These are phyloP conservation scores for Bungarus multicinctus DNA, from an alignment of 2,113 vertebrate species.

Conservation along the genomic window DNA sequence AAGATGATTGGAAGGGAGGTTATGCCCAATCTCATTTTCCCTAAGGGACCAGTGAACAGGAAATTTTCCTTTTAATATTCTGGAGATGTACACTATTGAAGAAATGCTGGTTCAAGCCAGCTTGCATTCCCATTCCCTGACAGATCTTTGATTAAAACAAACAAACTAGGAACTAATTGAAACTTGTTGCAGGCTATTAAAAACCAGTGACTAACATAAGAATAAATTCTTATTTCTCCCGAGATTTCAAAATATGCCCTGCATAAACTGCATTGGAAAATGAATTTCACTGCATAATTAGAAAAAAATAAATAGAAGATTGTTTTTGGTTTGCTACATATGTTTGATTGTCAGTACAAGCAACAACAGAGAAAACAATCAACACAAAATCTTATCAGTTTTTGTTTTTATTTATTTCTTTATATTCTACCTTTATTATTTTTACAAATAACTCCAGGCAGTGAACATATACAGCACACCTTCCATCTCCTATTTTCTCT, in stretches of 20 bases:
- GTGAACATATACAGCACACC: no score
- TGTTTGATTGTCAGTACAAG: background rate
- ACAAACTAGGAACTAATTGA: background rate
- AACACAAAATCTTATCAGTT: background rate
- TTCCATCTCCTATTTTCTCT: no score
- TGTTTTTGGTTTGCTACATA: background rate
- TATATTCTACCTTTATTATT: no score
- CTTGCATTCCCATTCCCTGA: background rate
- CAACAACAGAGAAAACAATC: background rate
- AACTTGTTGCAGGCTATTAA: background rate
- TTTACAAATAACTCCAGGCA: no score
- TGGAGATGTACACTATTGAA: background rate
- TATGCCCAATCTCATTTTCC: background rate
- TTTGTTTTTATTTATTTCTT: background rate
- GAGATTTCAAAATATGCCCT: background rate
- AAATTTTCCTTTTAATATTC: background rate
- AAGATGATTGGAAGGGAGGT: background rate
- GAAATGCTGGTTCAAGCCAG: background rate
- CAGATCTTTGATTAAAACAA: background rate
- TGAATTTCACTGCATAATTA: background rate
- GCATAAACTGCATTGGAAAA: background rate
- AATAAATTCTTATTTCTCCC: background rate
- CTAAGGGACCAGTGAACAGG: background rate
- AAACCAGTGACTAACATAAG: background rate
- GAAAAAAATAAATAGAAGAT: background rate